Evolutionary conservation across 2,113 vertebrate species (phyloP), one percentile per base, ranked within the genome.

Genomic region (Syrmaticus mikado): DNA sequence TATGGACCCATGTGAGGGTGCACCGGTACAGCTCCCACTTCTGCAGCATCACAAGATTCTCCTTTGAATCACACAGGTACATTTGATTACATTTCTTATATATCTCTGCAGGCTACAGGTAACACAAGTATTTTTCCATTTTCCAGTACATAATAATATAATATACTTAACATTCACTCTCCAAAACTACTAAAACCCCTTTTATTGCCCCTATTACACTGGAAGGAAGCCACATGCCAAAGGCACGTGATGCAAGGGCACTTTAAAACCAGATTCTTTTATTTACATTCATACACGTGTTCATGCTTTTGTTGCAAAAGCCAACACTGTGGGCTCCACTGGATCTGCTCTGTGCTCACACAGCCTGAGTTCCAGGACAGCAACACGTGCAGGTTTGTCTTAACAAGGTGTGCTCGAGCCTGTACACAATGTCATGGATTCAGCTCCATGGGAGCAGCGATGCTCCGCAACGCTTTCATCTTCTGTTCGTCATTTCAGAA

Each of bases 401-500:
- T 3, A 75, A 50, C 93, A 94, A 94, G 94, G 90, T 70, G 58
- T 70, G 91, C 52, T 66, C 5, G 4, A 86, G 87, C 62, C 93
- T 36, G 65, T 45, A 32, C 53, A 91, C 92, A 67, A 11, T 3
- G 3, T 32, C 2, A 62, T 21, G 77, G 77, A 62, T 90, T 38
- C 91, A 65, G 81, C 91, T 95, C 85, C 68, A 9, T 0, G 40
- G 85, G 38, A 95, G 87, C 70, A 72, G 79, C 66, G 73, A n/a
- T 27, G n/a, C 55, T 76, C 67, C 0, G 2, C 76, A 73, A 28
- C 0, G 13, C 96, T 96, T 97, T 96, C 94, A 94, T 96, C 92
- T 92, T 16, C 55, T 78, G 88, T 16, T 95, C 92, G 40, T 95
- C 96, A 71, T 21, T 72, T 81, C 87, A 57, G 92, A 92, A 96